A percentile compares a stretch with the other conserved stretches of the same genome.
phyloP scores from a whole-genome alignment of 2,113 vertebrate species.

The Calidris pygmaea region DNA sequence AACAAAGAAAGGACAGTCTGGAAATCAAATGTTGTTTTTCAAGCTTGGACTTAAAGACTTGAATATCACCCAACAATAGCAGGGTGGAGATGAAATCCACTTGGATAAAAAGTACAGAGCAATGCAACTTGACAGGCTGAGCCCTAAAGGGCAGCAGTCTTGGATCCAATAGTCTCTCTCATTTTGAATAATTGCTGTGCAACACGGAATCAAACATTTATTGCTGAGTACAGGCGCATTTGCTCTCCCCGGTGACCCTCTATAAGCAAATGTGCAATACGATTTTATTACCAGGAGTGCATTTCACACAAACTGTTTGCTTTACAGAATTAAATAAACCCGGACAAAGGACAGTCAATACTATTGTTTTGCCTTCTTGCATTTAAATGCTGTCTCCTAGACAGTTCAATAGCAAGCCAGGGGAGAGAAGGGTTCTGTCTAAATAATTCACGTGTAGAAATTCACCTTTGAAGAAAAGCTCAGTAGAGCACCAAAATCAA shows the following conservation, averaged over 20 bases:
- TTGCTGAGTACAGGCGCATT: conserved; percentile 51
- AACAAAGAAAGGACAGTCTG: not conserved
- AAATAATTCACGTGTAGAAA: not conserved
- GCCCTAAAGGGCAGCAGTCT: conserved; percentile 45
- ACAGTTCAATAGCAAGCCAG: not conserved
- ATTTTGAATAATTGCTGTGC: conserved; percentile 57
- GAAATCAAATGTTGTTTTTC: not conserved
- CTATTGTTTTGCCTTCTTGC: conserved; percentile 42
- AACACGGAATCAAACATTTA: conserved; percentile 47
- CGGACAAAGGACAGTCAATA: conserved; percentile 41
- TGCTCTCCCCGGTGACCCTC: conserved; percentile 33
- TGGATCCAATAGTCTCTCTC: conserved; percentile 34
- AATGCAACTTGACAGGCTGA: conserved; percentile 25
- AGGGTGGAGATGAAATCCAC: not conserved
- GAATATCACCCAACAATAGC: not conserved
- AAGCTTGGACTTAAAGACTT: not conserved
- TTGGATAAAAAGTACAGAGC: conserved; percentile 20
- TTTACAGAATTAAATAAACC: conserved; percentile 63
- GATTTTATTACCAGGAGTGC: conserved; percentile 45
- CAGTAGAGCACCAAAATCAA: not conserved
- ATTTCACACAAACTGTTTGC: conserved; percentile 57
- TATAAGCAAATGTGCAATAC: conserved; percentile 43
- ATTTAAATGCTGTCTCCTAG: conserved; percentile 49
- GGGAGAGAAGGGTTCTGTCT: not conserved
- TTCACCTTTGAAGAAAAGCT: conserved; percentile 5